Evolutionary conservation across 2,797 vertebrate species (phyloP), one percentile per base, ranked within the genome.

Genomic region (Bovichtus variegatus): DNA sequence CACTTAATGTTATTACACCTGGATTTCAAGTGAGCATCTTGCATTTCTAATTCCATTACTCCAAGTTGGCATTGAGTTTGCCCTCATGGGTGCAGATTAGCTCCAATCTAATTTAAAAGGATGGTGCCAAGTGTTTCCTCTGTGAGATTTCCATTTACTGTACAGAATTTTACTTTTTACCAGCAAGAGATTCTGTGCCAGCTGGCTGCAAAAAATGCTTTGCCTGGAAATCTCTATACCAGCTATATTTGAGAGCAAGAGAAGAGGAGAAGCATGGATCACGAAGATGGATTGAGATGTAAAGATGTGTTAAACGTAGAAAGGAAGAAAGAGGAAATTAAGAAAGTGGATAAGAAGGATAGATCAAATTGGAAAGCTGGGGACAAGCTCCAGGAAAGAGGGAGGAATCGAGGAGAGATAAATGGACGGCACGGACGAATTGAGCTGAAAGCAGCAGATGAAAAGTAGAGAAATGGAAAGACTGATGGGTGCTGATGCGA

Each of bases 131-230:
- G 73, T 65, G 61, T 76, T 78, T 84, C 70, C 78, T 83, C 60
- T 71, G 72, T 67, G 70, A 54, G 62, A 74, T 84, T 91, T 87
- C 72, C 83, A 85, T 86, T 91, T 71, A 87, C 68, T 75, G 62
- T 84, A 78, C 77, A 76, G 71, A 71, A 71, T 2, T 34, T 34
- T 34, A 8, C 34, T 34, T 34, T 34, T 87, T 80, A 81, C 81
- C 85, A 86, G 63, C 27, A 13, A 40, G 73, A 76, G 61, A 84
- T 87, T 82, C 11, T 64, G 60, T 83, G 88, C 88, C 91, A 92
- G 80, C 85, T 91, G 90, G 86, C 87, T 44, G 41, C 55, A 76
- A 86, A 87, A 85, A 89, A 73, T 55, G 88, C 87, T 84, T 88
- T 3, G 76, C 68, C 68, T 53, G 34, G 82, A 83, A 76, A 59